These are phyloP conservation scores for Xestobium rufovillosum DNA, from an alignment of 2,888 invertebrate genomes.

Conservation along the genomic window DNA sequence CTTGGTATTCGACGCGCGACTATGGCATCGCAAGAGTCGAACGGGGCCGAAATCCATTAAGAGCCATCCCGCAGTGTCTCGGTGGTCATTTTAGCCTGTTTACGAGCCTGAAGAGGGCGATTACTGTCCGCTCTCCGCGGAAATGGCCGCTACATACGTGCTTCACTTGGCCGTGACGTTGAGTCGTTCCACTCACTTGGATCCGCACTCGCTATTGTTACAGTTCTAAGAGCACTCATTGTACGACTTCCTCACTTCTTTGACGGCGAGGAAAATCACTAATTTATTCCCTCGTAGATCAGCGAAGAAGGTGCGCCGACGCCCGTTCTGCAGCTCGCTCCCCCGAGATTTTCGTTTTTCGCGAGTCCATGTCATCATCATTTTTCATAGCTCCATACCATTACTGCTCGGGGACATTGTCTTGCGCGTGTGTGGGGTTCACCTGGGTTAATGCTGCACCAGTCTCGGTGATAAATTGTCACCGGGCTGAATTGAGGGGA, in stretches of 20 bases:
- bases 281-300: conserved; percentile 22
- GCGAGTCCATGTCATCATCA: conserved; percentile 42
- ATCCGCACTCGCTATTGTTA: conserved; percentile 29
- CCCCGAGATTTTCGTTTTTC: conserved; percentile 37
- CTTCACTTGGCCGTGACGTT: conserved; percentile 33
- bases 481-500: conserved; percentile 30
- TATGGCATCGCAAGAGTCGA: conserved; percentile 1
- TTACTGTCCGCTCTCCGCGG: conserved; percentile 41
- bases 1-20: conserved; percentile 1
- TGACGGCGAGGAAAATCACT: conserved; percentile 22
- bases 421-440: conserved; percentile 35
- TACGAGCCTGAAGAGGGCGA: conserved; percentile 44
- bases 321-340: conserved; percentile 18
- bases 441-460: conserved; percentile 43
- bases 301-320: conserved; percentile 3
- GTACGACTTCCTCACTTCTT: conserved; percentile 24
- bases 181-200: conserved; percentile 38
- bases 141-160: conserved; percentile 39
- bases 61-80: conserved; percentile 40
- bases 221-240: conserved; percentile 23
- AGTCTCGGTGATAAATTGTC: conserved; percentile 43
- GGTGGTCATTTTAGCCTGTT: conserved; percentile 42
- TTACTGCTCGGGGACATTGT: conserved; percentile 43
- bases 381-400: conserved; percentile 42
- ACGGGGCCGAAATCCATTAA: conserved; percentile 39